Conservation (phyloP, 1,140 invertebrate genomes). For the Brachionus plicatilis region DNA sequence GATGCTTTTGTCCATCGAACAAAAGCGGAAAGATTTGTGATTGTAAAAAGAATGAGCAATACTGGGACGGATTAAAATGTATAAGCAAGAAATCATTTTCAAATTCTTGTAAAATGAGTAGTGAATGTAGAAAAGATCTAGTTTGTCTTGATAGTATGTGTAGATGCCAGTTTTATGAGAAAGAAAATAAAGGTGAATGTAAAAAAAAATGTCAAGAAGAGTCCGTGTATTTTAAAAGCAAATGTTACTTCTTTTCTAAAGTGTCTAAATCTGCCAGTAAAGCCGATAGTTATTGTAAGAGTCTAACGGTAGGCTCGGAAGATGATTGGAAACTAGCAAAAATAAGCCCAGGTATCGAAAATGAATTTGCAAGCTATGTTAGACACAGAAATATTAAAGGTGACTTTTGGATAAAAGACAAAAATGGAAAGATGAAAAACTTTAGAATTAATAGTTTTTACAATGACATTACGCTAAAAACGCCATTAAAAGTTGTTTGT, state of each 20-base stretch:
- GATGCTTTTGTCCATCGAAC: not conserved
- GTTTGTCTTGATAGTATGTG: not conserved
- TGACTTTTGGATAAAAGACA: not conserved
- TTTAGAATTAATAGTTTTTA: not conserved
- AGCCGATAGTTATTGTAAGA: not conserved
- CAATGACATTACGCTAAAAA: not conserved
- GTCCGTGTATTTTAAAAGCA: not conserved
- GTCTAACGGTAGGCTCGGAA: not conserved
- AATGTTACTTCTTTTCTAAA: not conserved
- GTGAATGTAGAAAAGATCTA: not conserved
- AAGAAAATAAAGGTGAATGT: not conserved
- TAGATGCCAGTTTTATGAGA: not conserved
- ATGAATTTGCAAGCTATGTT: not conserved
- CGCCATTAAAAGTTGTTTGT: not conserved
- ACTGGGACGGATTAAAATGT: not conserved
- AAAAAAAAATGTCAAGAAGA: not conserved
- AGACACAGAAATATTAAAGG: not conserved
- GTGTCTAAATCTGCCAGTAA: not conserved
- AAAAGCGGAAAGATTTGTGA: not conserved
- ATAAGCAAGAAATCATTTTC: not conserved
- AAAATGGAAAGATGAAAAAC: not conserved
- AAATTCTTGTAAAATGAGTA: not conserved
- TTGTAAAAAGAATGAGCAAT: not conserved
- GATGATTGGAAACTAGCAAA: not conserved
- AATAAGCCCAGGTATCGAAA: not conserved